phyloP scores from a whole-genome alignment of 2,113 vertebrate species.

The Emydocephalus ijimae region DNA sequence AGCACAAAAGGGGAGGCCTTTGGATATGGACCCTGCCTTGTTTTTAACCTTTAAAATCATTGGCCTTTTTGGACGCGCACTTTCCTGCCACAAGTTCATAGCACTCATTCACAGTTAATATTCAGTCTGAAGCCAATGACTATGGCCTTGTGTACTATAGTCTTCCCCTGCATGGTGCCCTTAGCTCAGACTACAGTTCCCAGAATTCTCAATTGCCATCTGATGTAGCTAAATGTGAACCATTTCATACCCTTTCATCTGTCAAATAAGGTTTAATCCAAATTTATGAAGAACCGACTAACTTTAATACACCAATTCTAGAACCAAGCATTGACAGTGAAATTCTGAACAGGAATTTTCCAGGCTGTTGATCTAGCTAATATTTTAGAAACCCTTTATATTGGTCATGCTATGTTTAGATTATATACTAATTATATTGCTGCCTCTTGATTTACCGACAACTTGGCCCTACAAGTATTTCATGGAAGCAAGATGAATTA shows the following conservation, averaged over 20 bases:
- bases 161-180: not conserved
- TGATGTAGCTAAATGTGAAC: not conserved
- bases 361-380: not conserved
- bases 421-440: not conserved
- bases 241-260: not conserved
- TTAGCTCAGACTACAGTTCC: not conserved
- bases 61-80: not conserved
- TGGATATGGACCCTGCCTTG: not conserved
- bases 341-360: not conserved
- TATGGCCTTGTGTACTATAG: not conserved
- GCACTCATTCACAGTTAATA: not conserved
- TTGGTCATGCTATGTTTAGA: not conserved
- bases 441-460: not conserved
- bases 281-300: not conserved
- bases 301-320: not conserved
- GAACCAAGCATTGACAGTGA: not conserved
- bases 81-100: not conserved
- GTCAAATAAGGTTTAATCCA: not conserved
- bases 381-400: not conserved
- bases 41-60: not conserved
- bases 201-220: not conserved
- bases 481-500: not conserved
- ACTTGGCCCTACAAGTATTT: not conserved
- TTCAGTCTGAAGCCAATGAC: not conserved
- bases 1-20: not conserved